Conservation (phyloP, 2,113 vertebrate species). For the Podiceps cristatus region DNA sequence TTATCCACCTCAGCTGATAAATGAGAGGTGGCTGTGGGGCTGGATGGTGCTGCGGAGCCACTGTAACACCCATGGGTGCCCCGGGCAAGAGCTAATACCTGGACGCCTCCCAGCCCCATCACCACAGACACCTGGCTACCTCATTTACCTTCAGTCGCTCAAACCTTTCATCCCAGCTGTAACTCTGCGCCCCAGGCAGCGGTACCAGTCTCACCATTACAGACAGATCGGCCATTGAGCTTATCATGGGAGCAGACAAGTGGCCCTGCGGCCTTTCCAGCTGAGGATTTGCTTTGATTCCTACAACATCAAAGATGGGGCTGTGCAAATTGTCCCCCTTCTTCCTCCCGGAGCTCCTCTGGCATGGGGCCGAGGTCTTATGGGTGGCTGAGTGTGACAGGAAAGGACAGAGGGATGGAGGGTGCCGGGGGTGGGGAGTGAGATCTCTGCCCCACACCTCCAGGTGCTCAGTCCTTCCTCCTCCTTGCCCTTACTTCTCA, state of each 20-base stretch:
- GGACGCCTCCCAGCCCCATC: background rate
- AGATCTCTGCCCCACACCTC: background rate
- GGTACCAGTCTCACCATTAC: background rate
- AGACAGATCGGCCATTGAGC: background rate
- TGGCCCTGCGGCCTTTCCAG: background rate
- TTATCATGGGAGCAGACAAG: slow-evolving; percentile 27
- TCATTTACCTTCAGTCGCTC: slow-evolving; percentile 16
- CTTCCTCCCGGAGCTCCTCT: background rate
- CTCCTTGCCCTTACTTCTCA: background rate
- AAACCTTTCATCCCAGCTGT: slow-evolving; percentile 1
- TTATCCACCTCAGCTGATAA: background rate
- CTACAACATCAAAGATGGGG: slow-evolving; percentile 10
- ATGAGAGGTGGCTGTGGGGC: background rate
- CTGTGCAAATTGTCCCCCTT: background rate
- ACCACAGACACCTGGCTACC: background rate
- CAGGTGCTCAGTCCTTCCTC: background rate
- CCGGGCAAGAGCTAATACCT: background rate
- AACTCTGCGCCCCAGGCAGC: background rate
- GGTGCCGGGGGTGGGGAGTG: background rate
- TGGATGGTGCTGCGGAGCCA: background rate
- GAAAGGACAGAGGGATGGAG: background rate
- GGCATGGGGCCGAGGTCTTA: background rate
- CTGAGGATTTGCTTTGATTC: slow-evolving; percentile 21
- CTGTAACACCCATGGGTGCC: background rate
- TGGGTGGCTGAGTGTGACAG: background rate